These are phyloP conservation scores for Deilephila elpenor DNA, from an alignment of 2,888 invertebrate genomes.

Conservation along the genomic window DNA sequence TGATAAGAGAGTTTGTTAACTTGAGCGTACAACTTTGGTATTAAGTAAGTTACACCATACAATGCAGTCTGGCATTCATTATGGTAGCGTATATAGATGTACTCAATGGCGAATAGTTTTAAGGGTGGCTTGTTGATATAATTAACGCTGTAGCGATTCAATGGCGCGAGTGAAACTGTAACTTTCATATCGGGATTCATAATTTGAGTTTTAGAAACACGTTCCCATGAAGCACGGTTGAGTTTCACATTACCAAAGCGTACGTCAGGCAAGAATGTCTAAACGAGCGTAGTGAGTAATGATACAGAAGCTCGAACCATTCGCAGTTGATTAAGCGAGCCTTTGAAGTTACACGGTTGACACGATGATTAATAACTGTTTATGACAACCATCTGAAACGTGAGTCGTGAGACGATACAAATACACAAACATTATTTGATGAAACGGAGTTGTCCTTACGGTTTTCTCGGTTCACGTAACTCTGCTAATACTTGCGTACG, in stretches of 20 bases:
- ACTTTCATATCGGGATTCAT: conserved; percentile 20
- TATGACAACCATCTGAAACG: conserved; percentile 71
- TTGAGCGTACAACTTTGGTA: conserved; percentile 40
- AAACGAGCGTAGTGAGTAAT: conserved; percentile 73
- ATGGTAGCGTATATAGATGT: conserved; percentile 36
- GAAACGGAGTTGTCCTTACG: conserved; percentile 37
- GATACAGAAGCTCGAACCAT: conserved; percentile 69
- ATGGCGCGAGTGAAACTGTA: background rate
- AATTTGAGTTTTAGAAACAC: conserved; percentile 34
- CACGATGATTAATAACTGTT: conserved; percentile 77
- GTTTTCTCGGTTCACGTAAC: conserved; percentile 48
- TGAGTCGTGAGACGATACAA: conserved; percentile 45
- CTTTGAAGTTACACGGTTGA: conserved; percentile 73
- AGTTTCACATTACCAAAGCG: conserved; percentile 60
- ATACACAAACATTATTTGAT: conserved; percentile 46
- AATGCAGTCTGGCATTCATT: conserved; percentile 41
- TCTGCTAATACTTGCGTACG: conserved; percentile 42
- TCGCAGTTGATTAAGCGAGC: conserved; percentile 79
- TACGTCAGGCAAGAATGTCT: conserved; percentile 70
- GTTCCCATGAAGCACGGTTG: conserved; percentile 43
- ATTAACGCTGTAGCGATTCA: background rate
- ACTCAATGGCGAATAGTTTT: background rate
- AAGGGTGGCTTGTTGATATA: conserved; percentile 6
- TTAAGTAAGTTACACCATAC: conserved; percentile 43
- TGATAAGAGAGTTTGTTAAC: conserved; percentile 7